Evolutionary conservation across 2,113 vertebrate species (phyloP).

Genomic region (Trogon surrucura): DNA sequence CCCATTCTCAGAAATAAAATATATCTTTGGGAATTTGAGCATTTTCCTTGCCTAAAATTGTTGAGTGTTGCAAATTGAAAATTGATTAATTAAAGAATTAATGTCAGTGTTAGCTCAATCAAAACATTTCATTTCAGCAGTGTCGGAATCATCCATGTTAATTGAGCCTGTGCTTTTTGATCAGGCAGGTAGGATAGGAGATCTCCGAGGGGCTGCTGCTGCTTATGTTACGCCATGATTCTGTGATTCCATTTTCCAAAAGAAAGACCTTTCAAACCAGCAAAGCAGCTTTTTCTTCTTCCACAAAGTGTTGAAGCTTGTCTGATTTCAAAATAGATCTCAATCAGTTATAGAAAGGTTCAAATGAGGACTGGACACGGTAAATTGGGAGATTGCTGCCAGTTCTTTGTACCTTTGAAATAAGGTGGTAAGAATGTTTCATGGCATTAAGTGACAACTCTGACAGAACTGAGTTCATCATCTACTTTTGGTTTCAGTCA

Average conservation of each 20-base stretch:
- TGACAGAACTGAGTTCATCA: neutral
- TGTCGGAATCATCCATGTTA: neutral
- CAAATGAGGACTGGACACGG: slow-evolving; percentile 10
- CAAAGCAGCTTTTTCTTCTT: slow-evolving; percentile 4
- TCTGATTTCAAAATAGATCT: slow-evolving; percentile 48
- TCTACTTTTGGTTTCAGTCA: neutral
- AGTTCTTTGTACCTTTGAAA: slow-evolving; percentile 30
- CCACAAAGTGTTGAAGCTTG: neutral
- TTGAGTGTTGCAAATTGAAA: neutral
- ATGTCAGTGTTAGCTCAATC: neutral
- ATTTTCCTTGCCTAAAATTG: neutral
- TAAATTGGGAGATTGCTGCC: slow-evolving; percentile 11
- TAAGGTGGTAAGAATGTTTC: neutral
- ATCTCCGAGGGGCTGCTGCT: neutral
- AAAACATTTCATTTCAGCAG: neutral
- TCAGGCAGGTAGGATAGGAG: neutral
- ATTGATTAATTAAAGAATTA: slow-evolving; percentile 16
- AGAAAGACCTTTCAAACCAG: slow-evolving; percentile 21
- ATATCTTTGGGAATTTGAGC: neutral
- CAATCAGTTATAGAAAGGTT: slow-evolving; percentile 18
- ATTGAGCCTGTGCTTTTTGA: neutral
- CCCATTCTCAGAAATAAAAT: neutral
- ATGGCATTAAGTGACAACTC: neutral
- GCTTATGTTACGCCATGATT: neutral
- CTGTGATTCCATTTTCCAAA: slow-evolving; percentile 18